These are phyloP conservation scores for Cranoglanis bouderius DNA, from an alignment of 2,113 vertebrate species.

Conservation along the genomic window DNA sequence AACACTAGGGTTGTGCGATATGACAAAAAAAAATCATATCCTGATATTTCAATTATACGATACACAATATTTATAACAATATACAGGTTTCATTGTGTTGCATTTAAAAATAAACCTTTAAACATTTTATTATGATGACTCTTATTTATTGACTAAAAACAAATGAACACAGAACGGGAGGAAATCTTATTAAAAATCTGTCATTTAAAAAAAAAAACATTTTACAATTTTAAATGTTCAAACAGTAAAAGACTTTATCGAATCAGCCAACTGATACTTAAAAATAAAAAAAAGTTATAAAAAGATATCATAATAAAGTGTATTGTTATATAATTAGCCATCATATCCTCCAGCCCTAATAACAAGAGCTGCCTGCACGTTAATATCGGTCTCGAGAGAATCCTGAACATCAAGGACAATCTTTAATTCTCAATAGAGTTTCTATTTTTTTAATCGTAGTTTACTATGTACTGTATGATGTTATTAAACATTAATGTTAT, in stretches of 20 bases:
- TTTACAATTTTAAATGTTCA: not conserved
- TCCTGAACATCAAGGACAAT: not conserved
- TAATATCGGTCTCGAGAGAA: no score
- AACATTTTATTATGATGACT: not conserved
- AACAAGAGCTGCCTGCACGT: no score
- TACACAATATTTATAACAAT: not conserved
- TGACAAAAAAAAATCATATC: not conserved
- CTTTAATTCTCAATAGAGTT: not conserved
- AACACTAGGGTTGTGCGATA: not conserved
- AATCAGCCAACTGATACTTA: not conserved
- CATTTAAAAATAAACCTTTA: no score
- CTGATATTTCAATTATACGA: not conserved
- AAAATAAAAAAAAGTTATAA: not conserved
- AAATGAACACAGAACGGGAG: not conserved
- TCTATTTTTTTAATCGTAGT: not conserved
- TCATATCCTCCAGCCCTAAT: no score
- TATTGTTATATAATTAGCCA: no score
- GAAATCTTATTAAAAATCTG: no score
- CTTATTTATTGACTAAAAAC: not conserved
- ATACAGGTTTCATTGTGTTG: not conserved
- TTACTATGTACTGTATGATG: not conserved
- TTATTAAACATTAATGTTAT: no score
- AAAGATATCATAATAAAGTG: no score
- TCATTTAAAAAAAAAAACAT: no score
- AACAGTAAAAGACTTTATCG: not conserved